Base-by-base conservation (phyloP, 2,797 vertebrate genomes). In the Melanotaenia boesemani region DNA sequence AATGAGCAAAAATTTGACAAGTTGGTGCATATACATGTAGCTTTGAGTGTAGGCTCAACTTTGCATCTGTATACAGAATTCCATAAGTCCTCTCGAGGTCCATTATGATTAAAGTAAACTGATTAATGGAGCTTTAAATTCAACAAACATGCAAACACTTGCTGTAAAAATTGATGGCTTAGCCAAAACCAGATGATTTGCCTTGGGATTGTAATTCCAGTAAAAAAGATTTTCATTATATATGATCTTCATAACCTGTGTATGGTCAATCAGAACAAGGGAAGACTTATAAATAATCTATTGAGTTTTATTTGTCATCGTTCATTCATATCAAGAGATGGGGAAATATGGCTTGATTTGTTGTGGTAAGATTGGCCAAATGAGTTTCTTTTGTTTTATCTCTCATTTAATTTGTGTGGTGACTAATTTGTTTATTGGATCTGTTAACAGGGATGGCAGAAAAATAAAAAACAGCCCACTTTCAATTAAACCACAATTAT, bases 311-410 rank as follows among this genome's bases (percentile, higher is more conserved):
- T 63, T 66, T 63, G 52, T 18, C 41, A 41, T 70, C 0, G 67
- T 59, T 18, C 50, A 55, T 68, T 76, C 20, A 24, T 70, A 72
- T 64, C 39, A 77, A 67, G 37, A 63, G 16, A 59, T 26, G 62
- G 62, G 58, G 12, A 34, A 81, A 72, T 79, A 91, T 91, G 88
- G 78, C 88, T 87, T 82, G 1, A 65, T 75, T 75, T 76, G 63
- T 82, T 74, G 24, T 68, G 80, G 59, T 79, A 63, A 83, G 81
- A 73, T 78, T 16, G 12, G 13, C 68, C 10, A 61, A 58, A 67
- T 4, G 2, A 28, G 18, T 58, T 2, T 61, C 32, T 2, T 57
- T 28, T 30, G 59, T 48, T 34, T 24, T n/a, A 26, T 67, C 3
- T 60, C 7, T 34, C n/a, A 69, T 24, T 76, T 63, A 30, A 71